A percentile compares a stretch with the other conserved stretches of the same genome.
phyloP scores from a whole-genome alignment of 2,888 invertebrate species.

The Cryptus viduatorius region DNA sequence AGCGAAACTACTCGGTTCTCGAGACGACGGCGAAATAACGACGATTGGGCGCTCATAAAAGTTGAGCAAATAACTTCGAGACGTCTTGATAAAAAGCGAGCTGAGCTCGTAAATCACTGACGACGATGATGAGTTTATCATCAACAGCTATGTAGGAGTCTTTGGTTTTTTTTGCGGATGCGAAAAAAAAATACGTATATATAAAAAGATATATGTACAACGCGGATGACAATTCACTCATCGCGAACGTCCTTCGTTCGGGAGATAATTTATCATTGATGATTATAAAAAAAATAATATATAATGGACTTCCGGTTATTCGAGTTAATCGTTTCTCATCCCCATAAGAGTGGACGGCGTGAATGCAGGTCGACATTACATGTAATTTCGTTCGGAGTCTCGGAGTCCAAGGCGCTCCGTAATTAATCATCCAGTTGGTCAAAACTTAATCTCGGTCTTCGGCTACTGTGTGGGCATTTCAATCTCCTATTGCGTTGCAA shows the following conservation, averaged over 20 bases:
- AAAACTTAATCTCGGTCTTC: conserved; percentile 38
- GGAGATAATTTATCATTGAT: not conserved
- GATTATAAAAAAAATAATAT: not conserved
- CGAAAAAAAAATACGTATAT: no score
- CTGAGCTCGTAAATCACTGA: not conserved
- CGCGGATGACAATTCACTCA: not conserved
- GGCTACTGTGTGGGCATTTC: conserved; percentile 24
- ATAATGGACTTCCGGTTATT: conserved; percentile 10
- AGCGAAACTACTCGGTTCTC: not conserved
- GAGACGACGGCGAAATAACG: not conserved
- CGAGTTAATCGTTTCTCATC: conserved; percentile 6
- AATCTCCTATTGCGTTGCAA: conserved; percentile 33
- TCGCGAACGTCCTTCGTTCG: not conserved
- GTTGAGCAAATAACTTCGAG: conserved; percentile 17
- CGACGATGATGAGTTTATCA: not conserved
- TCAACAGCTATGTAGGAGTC: no score
- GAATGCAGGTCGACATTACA: not conserved
- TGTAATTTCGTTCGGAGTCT: conserved; percentile 21
- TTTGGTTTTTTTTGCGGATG: no score
- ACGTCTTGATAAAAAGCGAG: not conserved
- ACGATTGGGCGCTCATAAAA: conserved; percentile 20
- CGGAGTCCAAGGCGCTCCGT: conserved; percentile 9
- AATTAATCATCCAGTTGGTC: conserved; percentile 49
- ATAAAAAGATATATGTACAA: not conserved
- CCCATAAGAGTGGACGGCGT: not conserved